Percentiles rank a stretch among this genome's conserved stretches.
phyloP scores from a whole-genome alignment of 1,140 invertebrate species.

The Pomacea maculata region DNA sequence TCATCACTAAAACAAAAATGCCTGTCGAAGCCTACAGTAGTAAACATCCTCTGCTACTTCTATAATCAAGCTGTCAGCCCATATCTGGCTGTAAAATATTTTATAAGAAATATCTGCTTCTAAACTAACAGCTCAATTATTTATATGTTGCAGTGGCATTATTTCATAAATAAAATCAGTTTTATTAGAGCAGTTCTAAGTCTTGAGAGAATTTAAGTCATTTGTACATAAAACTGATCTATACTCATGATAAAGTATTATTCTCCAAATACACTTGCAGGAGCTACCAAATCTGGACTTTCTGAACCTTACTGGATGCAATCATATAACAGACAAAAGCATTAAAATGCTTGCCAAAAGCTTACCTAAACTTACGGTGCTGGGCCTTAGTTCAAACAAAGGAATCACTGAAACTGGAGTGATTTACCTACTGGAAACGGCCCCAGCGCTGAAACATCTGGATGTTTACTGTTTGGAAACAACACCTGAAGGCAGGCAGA shows the following conservation, averaged over 20 bases:
- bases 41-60: no score
- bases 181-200: background rate
- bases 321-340: conserved; percentile 46
- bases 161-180: no score
- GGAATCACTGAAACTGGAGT: conserved; percentile 39
- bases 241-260: background rate
- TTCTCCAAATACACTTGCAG: conserved; percentile 34
- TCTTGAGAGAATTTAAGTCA: background rate
- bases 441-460: conserved; percentile 29
- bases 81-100: no score
- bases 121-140: no score
- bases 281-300: conserved; percentile 42
- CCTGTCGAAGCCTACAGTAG: no score
- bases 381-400: conserved; percentile 39
- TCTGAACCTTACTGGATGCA: conserved; percentile 44
- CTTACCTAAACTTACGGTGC: conserved; percentile 28
- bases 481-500: conserved; percentile 28
- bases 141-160: no score
- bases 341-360: conserved; percentile 35
- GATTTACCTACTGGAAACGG: conserved; percentile 29
- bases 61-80: no score
- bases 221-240: background rate
- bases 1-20: no score
- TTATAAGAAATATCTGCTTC: no score
- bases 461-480: conserved; percentile 44